Evolutionary conservation across 2,888 invertebrate genomes (phyloP).

Genomic region (Himalopsyche anomala): DNA sequence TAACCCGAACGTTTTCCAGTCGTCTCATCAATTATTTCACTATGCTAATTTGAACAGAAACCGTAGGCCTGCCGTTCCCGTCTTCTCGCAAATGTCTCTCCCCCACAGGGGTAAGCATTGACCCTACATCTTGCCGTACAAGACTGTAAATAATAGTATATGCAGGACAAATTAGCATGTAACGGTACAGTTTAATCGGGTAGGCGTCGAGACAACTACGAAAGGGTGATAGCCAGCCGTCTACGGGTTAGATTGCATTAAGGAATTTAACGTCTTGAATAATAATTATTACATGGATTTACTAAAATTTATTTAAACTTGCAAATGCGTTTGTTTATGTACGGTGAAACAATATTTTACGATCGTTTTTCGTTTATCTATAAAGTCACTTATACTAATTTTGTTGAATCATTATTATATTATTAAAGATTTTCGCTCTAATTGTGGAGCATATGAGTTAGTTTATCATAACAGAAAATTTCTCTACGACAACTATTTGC

Average conservation of each 20-base stretch:
- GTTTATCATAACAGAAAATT: too few relatives aligned
- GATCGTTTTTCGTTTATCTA: too few relatives aligned
- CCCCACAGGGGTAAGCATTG: not conserved
- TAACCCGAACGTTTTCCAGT: not conserved
- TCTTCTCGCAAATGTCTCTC: not conserved
- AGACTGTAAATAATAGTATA: conserved; percentile 3
- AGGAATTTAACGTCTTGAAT: not conserved
- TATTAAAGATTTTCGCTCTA: too few relatives aligned
- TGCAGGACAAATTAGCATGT: conserved; percentile 15
- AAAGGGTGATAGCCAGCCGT: not conserved
- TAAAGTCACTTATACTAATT: too few relatives aligned
- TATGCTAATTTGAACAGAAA: not conserved
- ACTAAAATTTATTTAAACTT: too few relatives aligned
- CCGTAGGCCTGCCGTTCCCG: not conserved
- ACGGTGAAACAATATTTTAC: too few relatives aligned
- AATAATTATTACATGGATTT: too few relatives aligned
- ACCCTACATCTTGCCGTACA: not conserved
- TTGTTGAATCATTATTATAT: too few relatives aligned
- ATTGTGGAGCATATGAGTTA: too few relatives aligned
- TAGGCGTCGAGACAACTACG: not conserved
- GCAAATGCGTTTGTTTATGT: too few relatives aligned
- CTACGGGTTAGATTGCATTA: not conserved
- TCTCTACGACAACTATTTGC: too few relatives aligned
- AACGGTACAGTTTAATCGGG: not conserved
- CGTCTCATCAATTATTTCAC: not conserved